Evolutionary conservation across 2,113 vertebrate species (phyloP), one percentile per base, ranked within the genome.

Genomic region (Oceanites oceanicus): DNA sequence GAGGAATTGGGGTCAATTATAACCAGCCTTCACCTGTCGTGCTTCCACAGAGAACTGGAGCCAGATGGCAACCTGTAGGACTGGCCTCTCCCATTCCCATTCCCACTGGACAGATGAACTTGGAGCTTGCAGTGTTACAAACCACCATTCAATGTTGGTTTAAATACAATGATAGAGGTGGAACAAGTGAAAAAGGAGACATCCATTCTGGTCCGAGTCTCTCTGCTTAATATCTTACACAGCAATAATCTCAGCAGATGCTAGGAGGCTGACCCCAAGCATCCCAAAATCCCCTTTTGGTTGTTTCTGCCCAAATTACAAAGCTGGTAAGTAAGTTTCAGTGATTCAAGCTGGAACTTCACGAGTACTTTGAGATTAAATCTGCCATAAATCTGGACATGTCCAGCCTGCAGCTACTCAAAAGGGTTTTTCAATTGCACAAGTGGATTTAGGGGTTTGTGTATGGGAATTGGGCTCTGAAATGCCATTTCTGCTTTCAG

Each of bases 1-100:
- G 98, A 98, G 98, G 98, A 99, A 98, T 96, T 97, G 98, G 96
- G 98, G 98, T 98, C 99, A 99, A 99, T 98, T 98, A 98, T 97
- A 97, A 97, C 92, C 95, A 92, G 97, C 97, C 94, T 85, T 90
- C 81, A 61, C 67, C 62, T 72, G 67, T 21, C 86, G 87, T 71
- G 45, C 62, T 74, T 44, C 79, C 38, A 42, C 22, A 16, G 90
- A 72, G 94, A 97, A 95, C 95, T 84, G 76, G 91, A 97, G 97
- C 97, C 98, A 98, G 97, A 98, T 97, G 97, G 96, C 96, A 97
- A 87, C 93, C 90, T 96, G 92, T 36, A 85, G 75, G 93, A 38
- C 66, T 49, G 76, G 85, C 32, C 45, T 86, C 91, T 86, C 66
- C 59, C 55, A 52, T 53, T 80, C 90, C 52, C 40, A 4, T 70